Conservation (phyloP, 2,888 invertebrate genomes). For the Acronicta leporina region DNA sequence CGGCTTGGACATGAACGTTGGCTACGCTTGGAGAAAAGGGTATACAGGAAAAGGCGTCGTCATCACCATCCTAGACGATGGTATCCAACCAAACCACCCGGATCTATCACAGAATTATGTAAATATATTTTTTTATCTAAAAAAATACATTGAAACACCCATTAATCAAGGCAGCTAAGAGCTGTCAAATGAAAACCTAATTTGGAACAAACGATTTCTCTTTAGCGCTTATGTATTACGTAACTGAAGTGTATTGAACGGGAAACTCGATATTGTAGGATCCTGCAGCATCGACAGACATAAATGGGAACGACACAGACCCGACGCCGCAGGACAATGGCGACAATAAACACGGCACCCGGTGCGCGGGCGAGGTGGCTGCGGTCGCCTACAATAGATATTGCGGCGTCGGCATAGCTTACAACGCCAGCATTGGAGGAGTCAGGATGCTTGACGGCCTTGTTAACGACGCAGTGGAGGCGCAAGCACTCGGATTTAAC, state of each 20-base stretch:
- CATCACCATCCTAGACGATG: constrained; percentile 98
- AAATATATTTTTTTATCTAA: constrained; percentile 79
- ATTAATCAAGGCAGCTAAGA: constrained; percentile 36
- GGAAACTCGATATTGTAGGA: constrained; percentile 89
- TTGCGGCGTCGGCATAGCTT: constrained; percentile 99
- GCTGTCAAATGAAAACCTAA: constrained; percentile 34
- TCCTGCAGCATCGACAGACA: constrained; percentile 97
- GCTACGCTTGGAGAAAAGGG: constrained; percentile 98
- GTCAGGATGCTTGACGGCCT: constrained; percentile 99
- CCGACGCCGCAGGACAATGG: constrained; percentile 99
- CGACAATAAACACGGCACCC: constrained; percentile 99
- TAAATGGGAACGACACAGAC: constrained; percentile 98
- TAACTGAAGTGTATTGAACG: constrained; percentile 48
- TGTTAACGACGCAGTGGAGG: constrained; percentile 98
- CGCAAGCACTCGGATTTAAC: constrained; percentile 96
- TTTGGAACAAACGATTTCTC: constrained; percentile 37
- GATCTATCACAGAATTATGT: constrained; percentile 97
- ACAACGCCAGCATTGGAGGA: constrained; percentile 98
- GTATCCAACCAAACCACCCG: constrained; percentile 98
- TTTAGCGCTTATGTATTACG: constrained; percentile 35
- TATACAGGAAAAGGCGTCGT: constrained; percentile 99
- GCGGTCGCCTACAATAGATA: constrained; percentile 98
- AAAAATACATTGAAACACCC: constrained; percentile 17
- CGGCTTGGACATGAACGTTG: constrained; percentile 98
- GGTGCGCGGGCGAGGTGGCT: constrained; percentile 99